A percentile compares a stretch with the other conserved stretches of the same genome.
Evolutionary conservation across 2,797 vertebrate species (phyloP).

Genomic region (Pelodytes ibericus): DNA sequence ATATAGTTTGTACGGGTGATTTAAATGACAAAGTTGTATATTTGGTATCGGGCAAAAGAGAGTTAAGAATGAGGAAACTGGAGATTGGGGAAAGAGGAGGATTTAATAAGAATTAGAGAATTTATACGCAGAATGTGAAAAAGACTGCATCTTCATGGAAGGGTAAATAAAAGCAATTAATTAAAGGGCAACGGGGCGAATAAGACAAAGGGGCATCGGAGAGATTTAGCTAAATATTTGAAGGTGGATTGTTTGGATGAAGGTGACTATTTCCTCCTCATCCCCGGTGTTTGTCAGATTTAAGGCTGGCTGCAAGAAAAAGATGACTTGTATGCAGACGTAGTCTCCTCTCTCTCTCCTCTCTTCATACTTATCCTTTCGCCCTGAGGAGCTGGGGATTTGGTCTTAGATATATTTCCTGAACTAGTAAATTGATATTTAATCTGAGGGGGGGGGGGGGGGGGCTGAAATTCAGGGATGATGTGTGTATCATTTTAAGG

Average conservation of each 20-base stretch:
- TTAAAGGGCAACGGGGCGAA: not conserved
- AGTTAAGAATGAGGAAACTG: too few species aligned
- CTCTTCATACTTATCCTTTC: conserved; percentile 4
- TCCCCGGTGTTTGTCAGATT: conserved; percentile 13
- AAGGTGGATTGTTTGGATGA: not conserved
- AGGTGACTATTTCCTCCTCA: not conserved
- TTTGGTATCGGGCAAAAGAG: too few species aligned
- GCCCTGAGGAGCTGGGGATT: conserved; percentile 19
- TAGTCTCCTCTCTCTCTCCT: not conserved
- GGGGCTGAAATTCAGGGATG: conserved; percentile 9
- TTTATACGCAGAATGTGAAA: too few species aligned
- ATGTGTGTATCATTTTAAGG: conserved; percentile 37
- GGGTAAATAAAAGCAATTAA: not conserved
- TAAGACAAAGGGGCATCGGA: not conserved
- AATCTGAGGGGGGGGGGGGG: conserved; percentile 13
- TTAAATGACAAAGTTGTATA: too few species aligned
- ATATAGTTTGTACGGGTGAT: too few species aligned
- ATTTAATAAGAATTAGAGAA: too few species aligned
- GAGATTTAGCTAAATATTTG: not conserved
- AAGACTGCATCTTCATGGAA: too few species aligned
- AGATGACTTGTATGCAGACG: conserved; percentile 13
- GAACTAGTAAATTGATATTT: conserved; percentile 33
- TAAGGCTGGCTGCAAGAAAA: conserved; percentile 8
- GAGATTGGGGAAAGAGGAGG: too few species aligned
- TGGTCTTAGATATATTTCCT: conserved; percentile 26